A percentile compares a stretch with the other conserved stretches of the same genome.
These are phyloP conservation scores for Drosophila eugracilis DNA, from an alignment of 1,140 invertebrate genomes.

Conservation along the genomic window DNA sequence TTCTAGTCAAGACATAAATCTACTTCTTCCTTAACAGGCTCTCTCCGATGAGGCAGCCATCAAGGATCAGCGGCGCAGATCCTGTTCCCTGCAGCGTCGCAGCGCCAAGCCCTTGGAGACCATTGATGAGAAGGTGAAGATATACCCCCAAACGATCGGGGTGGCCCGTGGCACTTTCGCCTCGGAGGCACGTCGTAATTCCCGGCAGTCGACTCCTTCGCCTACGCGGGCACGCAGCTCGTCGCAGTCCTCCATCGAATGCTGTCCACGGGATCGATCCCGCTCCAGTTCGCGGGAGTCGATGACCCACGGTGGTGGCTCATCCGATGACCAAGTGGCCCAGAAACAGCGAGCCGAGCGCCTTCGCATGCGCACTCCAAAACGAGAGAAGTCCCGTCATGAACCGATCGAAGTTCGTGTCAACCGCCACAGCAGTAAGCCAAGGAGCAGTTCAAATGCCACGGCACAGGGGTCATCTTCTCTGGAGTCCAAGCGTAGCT, in stretches of 20 bases:
- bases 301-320: constrained; percentile 67
- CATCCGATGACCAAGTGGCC: constrained; percentile 66
- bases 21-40: constrained; percentile 39
- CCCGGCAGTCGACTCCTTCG: constrained; percentile 69
- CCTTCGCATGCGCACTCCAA: constrained; percentile 64
- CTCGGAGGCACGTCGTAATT: constrained; percentile 74
- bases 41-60: constrained; percentile 78
- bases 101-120: constrained; percentile 76
- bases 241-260: constrained; percentile 78
- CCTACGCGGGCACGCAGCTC: constrained; percentile 74
- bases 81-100: constrained; percentile 72
- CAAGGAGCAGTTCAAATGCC: constrained; percentile 22
- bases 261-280: constrained; percentile 77
- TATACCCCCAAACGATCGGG: constrained; percentile 39
- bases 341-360: constrained; percentile 64
- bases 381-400: constrained; percentile 62
- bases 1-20: too few species aligned
- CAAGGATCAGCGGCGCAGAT: constrained; percentile 79
- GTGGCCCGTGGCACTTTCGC: constrained; percentile 73
- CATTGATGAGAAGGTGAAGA: constrained; percentile 76
- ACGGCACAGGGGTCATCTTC: constrained; percentile 14
- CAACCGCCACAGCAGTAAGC: constrained; percentile 45
- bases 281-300: constrained; percentile 80
- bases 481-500: constrained; percentile 39
- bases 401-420: constrained; percentile 35